These are phyloP conservation scores for Pipa parva DNA, from an alignment of 2,113 vertebrate species.

Conservation along the genomic window DNA sequence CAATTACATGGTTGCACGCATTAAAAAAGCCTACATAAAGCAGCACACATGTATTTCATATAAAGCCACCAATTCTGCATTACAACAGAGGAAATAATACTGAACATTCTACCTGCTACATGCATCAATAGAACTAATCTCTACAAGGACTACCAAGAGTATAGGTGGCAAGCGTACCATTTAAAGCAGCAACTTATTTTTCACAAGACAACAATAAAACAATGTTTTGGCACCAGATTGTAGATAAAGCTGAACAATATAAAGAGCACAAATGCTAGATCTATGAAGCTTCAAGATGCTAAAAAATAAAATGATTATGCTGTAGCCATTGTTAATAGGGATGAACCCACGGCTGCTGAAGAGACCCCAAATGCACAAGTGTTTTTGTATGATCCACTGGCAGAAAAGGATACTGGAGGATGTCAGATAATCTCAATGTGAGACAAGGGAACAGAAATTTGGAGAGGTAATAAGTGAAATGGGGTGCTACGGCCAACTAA, in stretches of 20 bases:
- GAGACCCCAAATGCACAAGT: conserved; percentile 1
- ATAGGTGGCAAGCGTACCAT: conserved; percentile 24
- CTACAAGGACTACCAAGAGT: conserved; percentile 8
- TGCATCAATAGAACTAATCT: conserved; percentile 15
- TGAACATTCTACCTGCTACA: conserved; percentile 12
- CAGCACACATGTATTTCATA: conserved; percentile 27
- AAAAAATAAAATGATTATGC: neutral
- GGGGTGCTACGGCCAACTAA: conserved; percentile 12
- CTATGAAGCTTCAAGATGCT: neutral
- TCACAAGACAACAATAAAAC: conserved; percentile 27
- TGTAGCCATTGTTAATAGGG: neutral
- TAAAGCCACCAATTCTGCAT: conserved; percentile 23
- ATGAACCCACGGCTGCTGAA: neutral
- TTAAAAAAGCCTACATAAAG: conserved; percentile 18
- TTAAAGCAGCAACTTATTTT: conserved; percentile 27
- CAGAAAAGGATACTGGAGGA: conserved; percentile 3
- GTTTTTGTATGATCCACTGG: neutral
- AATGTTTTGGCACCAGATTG: conserved; percentile 37
- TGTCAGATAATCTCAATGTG: conserved; percentile 35
- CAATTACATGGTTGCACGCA: conserved; percentile 13
- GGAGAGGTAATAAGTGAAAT: conserved; percentile 1
- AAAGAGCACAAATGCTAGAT: conserved; percentile 15
- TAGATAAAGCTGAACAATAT: conserved; percentile 8
- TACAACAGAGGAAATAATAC: conserved; percentile 8
- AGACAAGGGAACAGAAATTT: conserved; percentile 27